Evolutionary conservation across 2,888 invertebrate genomes (phyloP).

Genomic region (Timema cristinae): DNA sequence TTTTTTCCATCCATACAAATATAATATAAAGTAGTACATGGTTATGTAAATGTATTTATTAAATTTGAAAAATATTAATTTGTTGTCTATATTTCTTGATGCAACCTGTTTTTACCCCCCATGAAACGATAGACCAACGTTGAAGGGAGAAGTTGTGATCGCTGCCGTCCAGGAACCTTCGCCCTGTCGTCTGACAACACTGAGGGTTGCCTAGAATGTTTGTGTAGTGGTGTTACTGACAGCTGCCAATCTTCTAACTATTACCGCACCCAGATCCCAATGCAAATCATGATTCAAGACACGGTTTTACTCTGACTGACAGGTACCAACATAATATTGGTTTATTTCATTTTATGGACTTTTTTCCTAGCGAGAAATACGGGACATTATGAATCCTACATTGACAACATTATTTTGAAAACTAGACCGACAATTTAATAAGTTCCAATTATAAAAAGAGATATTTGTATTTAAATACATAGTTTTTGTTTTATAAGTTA

Average conservation of each 20-base stretch:
- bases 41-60: background rate
- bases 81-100: background rate
- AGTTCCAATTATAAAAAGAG: too few relatives aligned
- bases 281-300: slow-evolving; percentile 51
- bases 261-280: slow-evolving; percentile 62
- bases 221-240: slow-evolving; percentile 76
- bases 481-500: too few relatives aligned
- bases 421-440: too few relatives aligned
- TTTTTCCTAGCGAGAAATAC: too few relatives aligned
- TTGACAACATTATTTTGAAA: too few relatives aligned
- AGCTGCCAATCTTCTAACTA: slow-evolving; percentile 67
- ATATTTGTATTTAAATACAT: too few relatives aligned
- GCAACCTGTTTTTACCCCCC: slow-evolving; percentile 26
- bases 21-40: background rate
- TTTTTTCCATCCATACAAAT: background rate
- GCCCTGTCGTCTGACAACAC: slow-evolving; percentile 65
- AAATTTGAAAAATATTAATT: background rate
- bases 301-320: slow-evolving; percentile 62
- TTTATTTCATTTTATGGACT: too few relatives aligned
- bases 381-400: too few relatives aligned
- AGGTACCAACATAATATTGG: slow-evolving; percentile 41
- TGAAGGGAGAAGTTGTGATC: slow-evolving; percentile 70
- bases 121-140: slow-evolving; percentile 59
- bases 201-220: slow-evolving; percentile 81
- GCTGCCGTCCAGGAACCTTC: slow-evolving; percentile 75